These are phyloP conservation scores for Scaptomyza montana DNA, from an alignment of 1,140 invertebrate species.

Conservation along the genomic window DNA sequence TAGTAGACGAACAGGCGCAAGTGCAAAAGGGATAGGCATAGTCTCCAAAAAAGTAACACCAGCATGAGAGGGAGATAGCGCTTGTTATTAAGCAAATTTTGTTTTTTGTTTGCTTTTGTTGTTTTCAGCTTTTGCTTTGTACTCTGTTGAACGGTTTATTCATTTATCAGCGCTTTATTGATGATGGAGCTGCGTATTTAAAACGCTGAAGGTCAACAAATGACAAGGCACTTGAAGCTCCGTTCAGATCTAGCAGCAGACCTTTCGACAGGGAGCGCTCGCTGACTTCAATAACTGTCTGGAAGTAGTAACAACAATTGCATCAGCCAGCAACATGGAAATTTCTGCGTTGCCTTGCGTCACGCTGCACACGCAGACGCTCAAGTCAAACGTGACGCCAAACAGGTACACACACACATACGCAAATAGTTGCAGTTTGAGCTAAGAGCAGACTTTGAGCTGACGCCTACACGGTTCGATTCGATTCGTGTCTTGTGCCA, in stretches of 20 bases:
- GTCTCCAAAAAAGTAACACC: conserved; percentile 15
- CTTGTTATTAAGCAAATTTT: conserved; percentile 19
- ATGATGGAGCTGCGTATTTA: conserved; percentile 41
- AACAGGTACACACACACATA: conserved; percentile 14
- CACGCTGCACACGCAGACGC: conserved; percentile 14
- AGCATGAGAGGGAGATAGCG: conserved; percentile 15
- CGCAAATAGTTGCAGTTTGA: not conserved
- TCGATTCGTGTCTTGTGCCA: conserved; percentile 7
- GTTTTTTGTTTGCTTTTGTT: not conserved
- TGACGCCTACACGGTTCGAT: conserved; percentile 1
- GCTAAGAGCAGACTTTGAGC: too few species aligned
- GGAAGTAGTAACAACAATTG: conserved; percentile 11
- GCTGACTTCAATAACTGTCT: not conserved
- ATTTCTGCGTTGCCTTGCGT: conserved; percentile 31
- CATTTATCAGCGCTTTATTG: conserved; percentile 52
- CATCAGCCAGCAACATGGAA: conserved; percentile 20
- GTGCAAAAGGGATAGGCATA: conserved; percentile 24
- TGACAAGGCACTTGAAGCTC: conserved; percentile 42
- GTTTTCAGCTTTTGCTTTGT: conserved; percentile 20
- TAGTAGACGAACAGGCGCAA: conserved; percentile 9
- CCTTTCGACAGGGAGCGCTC: conserved; percentile 3
- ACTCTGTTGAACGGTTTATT: conserved; percentile 40
- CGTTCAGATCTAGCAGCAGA: conserved; percentile 11
- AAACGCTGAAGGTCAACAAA: conserved; percentile 53
- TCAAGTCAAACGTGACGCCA: conserved; percentile 7